Evolutionary conservation across 2,113 vertebrate genomes (phyloP).

Genomic region (Solea solea): DNA sequence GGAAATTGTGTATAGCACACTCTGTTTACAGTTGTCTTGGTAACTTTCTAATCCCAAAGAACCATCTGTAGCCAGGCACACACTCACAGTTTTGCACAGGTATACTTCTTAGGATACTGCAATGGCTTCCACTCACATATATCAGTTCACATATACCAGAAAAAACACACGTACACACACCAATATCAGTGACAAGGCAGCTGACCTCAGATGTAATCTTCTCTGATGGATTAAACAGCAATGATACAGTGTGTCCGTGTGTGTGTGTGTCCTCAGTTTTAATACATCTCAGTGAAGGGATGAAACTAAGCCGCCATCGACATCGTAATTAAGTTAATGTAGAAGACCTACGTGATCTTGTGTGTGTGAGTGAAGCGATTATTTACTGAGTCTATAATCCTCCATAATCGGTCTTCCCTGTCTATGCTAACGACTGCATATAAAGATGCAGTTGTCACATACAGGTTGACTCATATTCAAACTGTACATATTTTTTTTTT

Average conservation of each 20-base stretch:
- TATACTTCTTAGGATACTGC: too few species aligned
- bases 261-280: not conserved
- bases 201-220: slow-evolving; percentile 25
- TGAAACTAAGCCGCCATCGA: slow-evolving; percentile 33
- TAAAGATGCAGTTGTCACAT: not conserved
- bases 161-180: slow-evolving; percentile 8
- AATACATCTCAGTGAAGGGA: slow-evolving; percentile 25
- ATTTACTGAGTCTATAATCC: slow-evolving; percentile 4
- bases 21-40: too few species aligned
- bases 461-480: not conserved
- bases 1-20: too few species aligned
- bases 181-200: slow-evolving; percentile 2
- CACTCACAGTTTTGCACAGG: too few species aligned
- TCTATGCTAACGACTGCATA: not conserved
- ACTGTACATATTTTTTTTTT: not conserved
- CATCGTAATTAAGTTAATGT: slow-evolving; percentile 6
- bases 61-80: too few species aligned
- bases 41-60: too few species aligned
- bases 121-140: too few species aligned
- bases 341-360: not conserved
- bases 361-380: slow-evolving; percentile 11
- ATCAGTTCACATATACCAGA: too few species aligned
- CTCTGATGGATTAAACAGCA: slow-evolving; percentile 19
- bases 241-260: not conserved
- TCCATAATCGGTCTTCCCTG: not conserved